A percentile compares a stretch with the other conserved stretches of the same genome.
phyloP scores from a whole-genome alignment of 1,140 invertebrate genomes.

The Mya arenaria region DNA sequence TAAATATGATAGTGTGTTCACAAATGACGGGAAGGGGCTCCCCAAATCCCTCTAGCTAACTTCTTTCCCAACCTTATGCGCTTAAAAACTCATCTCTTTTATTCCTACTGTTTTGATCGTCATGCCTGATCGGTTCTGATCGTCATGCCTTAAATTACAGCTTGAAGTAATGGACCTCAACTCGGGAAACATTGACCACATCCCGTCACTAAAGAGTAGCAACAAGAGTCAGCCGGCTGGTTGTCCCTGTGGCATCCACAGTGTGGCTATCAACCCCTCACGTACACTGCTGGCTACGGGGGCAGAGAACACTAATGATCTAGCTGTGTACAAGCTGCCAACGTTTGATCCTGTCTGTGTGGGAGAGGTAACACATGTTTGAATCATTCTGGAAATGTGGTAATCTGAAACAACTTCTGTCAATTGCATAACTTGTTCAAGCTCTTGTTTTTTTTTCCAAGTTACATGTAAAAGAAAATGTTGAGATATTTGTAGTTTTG shows the following conservation, averaged over 20 bases:
- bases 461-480: no score
- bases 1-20: not conserved
- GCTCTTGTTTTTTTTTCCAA: no score
- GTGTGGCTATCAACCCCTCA: slow-evolving; percentile 97
- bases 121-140: not conserved
- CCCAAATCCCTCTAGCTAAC: not conserved
- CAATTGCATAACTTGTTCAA: no score
- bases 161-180: slow-evolving; percentile 92
- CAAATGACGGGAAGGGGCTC: not conserved
- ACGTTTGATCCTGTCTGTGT: slow-evolving; percentile 96
- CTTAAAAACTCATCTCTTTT: not conserved
- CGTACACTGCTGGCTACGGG: slow-evolving; percentile 94
- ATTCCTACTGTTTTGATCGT: not conserved
- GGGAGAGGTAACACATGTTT: slow-evolving; percentile 91
- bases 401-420: no score
- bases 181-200: slow-evolving; percentile 90
- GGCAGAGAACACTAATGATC: slow-evolving; percentile 94
- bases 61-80: not conserved
- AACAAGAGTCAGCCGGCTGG: slow-evolving; percentile 81
- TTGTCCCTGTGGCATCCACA: slow-evolving; percentile 91
- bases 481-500: no score
- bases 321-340: slow-evolving; percentile 95
- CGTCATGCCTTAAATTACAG: slow-evolving; percentile 80
- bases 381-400: no score
- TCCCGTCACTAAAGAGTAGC: slow-evolving; percentile 84